Evolutionary conservation across 2,113 vertebrate genomes (phyloP).

Genomic region (Columba janthina): DNA sequence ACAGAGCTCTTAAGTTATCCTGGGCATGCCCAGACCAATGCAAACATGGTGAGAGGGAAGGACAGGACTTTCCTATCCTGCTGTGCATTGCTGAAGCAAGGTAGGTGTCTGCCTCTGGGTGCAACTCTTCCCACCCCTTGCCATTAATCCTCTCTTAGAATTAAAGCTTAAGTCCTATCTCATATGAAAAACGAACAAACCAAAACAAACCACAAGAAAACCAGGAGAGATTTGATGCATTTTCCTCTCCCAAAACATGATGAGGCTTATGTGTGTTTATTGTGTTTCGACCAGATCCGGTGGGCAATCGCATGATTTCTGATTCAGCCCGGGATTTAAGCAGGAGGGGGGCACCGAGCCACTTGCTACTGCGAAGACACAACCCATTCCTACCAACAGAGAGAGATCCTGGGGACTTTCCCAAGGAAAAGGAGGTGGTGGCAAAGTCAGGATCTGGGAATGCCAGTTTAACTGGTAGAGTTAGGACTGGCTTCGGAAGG

Average conservation of each 20-base stretch:
- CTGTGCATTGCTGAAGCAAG: background rate
- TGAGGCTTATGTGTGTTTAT: background rate
- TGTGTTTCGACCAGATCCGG: background rate
- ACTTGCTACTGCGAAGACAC: background rate
- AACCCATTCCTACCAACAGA: background rate
- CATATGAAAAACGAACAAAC: background rate
- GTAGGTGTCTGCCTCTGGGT: background rate
- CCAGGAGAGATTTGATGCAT: background rate
- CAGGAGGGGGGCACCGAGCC: background rate
- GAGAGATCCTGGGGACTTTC: background rate
- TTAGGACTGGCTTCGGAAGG: background rate
- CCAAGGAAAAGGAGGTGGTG: background rate
- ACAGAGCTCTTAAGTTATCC: background rate
- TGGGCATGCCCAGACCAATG: background rate
- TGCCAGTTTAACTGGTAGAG: background rate
- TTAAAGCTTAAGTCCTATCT: background rate
- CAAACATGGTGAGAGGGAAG: background rate
- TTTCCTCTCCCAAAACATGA: background rate
- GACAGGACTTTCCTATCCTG: background rate
- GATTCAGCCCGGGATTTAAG: background rate
- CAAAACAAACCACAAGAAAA: background rate
- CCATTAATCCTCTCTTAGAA: background rate
- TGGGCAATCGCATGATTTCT: fast-evolving
- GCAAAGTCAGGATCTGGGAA: background rate
- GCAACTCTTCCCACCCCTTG: background rate